Percentiles rank a stretch among this genome's conserved stretches.
Evolutionary conservation across 35 echinoderm and acorn worm genomes (phyloP).

Genomic region (Amphiura filiformis): DNA sequence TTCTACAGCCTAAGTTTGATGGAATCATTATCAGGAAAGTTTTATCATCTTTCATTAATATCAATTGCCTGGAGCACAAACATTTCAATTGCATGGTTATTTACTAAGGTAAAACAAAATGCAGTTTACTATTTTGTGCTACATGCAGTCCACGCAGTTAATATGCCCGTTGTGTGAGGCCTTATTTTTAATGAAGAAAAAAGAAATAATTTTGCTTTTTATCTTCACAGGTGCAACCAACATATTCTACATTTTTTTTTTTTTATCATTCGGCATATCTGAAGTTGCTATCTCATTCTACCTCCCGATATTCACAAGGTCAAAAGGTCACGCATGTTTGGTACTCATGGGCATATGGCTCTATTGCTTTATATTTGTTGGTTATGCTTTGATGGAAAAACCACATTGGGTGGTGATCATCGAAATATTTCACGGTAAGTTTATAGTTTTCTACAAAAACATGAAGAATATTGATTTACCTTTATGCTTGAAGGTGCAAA

Average conservation of each 20-base stretch:
- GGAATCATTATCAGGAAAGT: too few relatives aligned
- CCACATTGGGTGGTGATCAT: neutral
- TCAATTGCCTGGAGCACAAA: too few relatives aligned
- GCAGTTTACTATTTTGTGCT: neutral
- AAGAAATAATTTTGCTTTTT: neutral
- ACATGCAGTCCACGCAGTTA: too few relatives aligned
- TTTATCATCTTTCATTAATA: too few relatives aligned
- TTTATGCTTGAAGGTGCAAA: too few relatives aligned
- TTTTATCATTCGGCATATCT: neutral
- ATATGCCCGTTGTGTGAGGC: neutral
- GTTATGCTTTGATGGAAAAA: neutral
- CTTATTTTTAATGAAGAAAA: too few relatives aligned
- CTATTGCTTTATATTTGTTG: constrained; percentile 4
- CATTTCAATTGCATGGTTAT: too few relatives aligned
- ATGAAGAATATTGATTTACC: too few relatives aligned
- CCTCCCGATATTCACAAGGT: neutral
- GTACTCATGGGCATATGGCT: neutral
- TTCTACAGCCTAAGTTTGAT: too few relatives aligned
- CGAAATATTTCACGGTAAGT: constrained; percentile 31
- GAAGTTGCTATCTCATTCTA: constrained; percentile 7
- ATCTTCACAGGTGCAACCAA: neutral
- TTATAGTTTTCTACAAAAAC: too few relatives aligned
- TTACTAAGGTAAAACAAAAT: neutral
- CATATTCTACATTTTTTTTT: neutral
- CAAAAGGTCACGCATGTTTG: neutral